Evolutionary conservation across 2,888 invertebrate genomes (phyloP), one percentile per base, ranked within the genome.

Genomic region (Synanthedon formicaeformis): DNA sequence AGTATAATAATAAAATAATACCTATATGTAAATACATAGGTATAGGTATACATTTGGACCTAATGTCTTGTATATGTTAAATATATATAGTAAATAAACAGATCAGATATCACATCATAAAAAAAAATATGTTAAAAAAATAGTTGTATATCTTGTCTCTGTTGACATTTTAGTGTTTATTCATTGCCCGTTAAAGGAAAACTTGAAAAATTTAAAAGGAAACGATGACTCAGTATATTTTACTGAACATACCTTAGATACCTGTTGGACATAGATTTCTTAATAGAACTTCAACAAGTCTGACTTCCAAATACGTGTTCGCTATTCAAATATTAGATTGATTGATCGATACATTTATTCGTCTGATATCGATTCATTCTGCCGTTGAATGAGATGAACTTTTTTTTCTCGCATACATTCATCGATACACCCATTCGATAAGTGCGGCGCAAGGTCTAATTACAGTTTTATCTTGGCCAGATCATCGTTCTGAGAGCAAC

Each of bases 391-490:
- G 72, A 75, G 74, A 73, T 69, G 65, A 67, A 65, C 69, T 60
- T 80, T 76, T 71, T 77, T 77, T 80, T 73, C 75, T 73, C 75
- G 79, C 81, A 34, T 34, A 34, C 10, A 81, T 75, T 81, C 79
- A 80, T 80, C 70, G 85, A 85, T 85, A 80, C 81, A 85, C 78
- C 73, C 78, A 78, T 76, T 68, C 69, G 85, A 85, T 85, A 84
- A 82, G 75, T 78, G 64, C 61, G 66, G 77, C 78, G 71, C 72
- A 79, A 70, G 73, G 76, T 71, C 82, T 86, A 85, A 86, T 86
- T 86, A 86, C 78, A 74, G 74, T 73, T 76, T 83, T 84, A 85
- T 86, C 85, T 72, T 45, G 58, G 63, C 48, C 69, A 63, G 82
- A 84, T 78, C 84, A 86, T 86, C 86, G 57, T 56, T 61, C 64